Percentiles rank a stretch among this genome's conserved stretches.
These are phyloP conservation scores for Acholoe squamosa DNA, from an alignment of 2,888 invertebrate species.

Conservation along the genomic window DNA sequence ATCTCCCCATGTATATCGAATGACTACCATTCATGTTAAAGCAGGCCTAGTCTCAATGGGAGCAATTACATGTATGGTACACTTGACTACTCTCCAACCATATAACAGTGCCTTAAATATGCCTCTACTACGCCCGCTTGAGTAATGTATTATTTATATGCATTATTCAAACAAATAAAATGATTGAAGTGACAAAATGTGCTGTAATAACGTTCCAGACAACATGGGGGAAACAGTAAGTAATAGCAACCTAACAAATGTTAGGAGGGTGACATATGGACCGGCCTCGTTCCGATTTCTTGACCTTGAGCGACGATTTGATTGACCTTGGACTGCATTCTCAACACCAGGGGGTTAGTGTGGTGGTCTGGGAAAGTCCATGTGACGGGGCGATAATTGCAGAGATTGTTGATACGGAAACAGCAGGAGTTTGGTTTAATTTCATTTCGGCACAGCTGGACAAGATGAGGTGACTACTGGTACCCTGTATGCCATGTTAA, in stretches of 20 bases:
- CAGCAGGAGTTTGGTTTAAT: conserved; percentile 41
- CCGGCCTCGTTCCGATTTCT: background rate
- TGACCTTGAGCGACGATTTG: conserved; percentile 29
- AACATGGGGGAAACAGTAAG: too few species aligned
- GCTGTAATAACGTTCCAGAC: too few species aligned
- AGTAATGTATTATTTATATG: too few species aligned
- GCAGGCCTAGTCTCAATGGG: too few species aligned
- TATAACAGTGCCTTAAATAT: too few species aligned
- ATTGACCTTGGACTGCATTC: conserved; percentile 33
- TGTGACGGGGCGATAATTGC: background rate
- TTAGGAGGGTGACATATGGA: background rate
- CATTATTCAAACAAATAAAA: too few species aligned
- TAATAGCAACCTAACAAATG: background rate
- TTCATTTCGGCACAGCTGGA: conserved; percentile 26
- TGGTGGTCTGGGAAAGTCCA: conserved; percentile 16
- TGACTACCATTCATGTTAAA: too few species aligned
- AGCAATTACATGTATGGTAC: too few species aligned
- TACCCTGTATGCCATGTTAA: background rate
- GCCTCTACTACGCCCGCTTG: too few species aligned
- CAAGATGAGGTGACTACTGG: conserved; percentile 24
- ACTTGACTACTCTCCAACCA: too few species aligned
- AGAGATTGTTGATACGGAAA: conserved; percentile 31
- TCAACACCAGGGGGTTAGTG: background rate
- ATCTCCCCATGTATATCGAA: too few species aligned
- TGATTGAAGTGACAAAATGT: too few species aligned